Evolutionary conservation across 1,140 invertebrate species (phyloP).

Genomic region (Leucophenga varia): DNA sequence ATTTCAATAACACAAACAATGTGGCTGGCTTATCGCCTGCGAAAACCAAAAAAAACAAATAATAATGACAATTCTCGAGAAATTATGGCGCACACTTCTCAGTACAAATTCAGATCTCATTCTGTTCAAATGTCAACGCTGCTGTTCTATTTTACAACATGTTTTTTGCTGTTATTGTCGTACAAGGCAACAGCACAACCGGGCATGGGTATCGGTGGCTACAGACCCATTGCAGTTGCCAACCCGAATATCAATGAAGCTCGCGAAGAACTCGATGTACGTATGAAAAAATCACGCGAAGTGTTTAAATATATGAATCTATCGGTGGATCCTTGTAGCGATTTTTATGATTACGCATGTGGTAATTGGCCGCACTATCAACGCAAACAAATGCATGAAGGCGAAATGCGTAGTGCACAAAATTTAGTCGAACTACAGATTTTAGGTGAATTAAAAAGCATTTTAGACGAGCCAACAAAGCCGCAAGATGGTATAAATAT

Average conservation of each 20-base stretch:
- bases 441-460: constrained; percentile 21
- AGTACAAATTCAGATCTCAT: too few species aligned
- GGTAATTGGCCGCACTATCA: constrained; percentile 61
- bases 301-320: constrained; percentile 78
- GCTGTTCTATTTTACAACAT: too few species aligned
- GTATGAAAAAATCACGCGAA: constrained; percentile 53
- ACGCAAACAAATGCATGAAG: constrained; percentile 19
- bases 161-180: too few species aligned
- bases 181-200: too few species aligned
- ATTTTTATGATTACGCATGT: constrained; percentile 73
- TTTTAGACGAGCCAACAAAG: constrained; percentile 21
- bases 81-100: too few species aligned
- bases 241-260: constrained; percentile 12
- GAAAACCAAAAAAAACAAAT: too few species aligned
- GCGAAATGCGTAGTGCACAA: constrained; percentile 23
- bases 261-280: constrained; percentile 22
- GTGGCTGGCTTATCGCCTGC: too few species aligned
- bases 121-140: too few species aligned
- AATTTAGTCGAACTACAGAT: constrained; percentile 24
- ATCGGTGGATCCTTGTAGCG: constrained; percentile 76
- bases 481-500: constrained; percentile 20
- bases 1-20: too few species aligned
- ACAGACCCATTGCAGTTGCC: not conserved
- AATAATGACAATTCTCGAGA: too few species aligned
- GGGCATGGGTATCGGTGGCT: too few species aligned